Base-by-base conservation (phyloP, 2,797 vertebrate species). In the Lepilemur septentrionalis region DNA sequence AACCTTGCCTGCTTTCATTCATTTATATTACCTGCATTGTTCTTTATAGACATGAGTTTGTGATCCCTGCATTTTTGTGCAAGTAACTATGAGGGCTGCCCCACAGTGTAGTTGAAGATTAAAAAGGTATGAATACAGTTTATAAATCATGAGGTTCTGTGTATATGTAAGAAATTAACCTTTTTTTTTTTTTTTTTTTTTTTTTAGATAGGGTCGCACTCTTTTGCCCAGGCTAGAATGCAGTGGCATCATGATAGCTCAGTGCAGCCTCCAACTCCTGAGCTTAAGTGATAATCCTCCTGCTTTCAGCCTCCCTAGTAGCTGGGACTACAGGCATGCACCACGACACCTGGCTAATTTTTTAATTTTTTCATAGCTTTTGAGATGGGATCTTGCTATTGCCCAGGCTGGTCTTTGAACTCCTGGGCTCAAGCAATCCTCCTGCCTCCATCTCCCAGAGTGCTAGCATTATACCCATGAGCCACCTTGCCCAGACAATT, bases 71-170 rank as follows among this genome's bases (percentile, higher is more conserved):
- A 41, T 91, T 90, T 89, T 92, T 82, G 35, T 95, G 32, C 57
- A 91, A 15, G 22, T 94, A 73, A 28, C 55, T 84, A 8, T 92
- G 38, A 93, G 17, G 55, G 28, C 59, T 43, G 10, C 55, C 17
- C 14, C 12, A 70, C 7, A 81, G 73, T 84, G 17, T 14, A 88
- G 12, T 32, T 76, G 50, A 73, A 88, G 41, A 61, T 65, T 41
- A 82, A 84, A 84, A 91, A 75, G 55, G 83, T 69, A 52, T 1
- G 50, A 81, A 91, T 83, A 59, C 7, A 78, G 50, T 70, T 89
- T 35, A 6, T 96, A 94, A 84, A 52, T 91, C 18, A 48, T 87
- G 63, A 86, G 80, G 7, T 82, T 90, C 30, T 83, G 25, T 95
- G 63, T 30, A 59, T 48, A 70, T 90, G 50, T n/a, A 92, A 89